Base-by-base conservation (phyloP, 2,888 invertebrate species). In the Monochamus alternatus region DNA sequence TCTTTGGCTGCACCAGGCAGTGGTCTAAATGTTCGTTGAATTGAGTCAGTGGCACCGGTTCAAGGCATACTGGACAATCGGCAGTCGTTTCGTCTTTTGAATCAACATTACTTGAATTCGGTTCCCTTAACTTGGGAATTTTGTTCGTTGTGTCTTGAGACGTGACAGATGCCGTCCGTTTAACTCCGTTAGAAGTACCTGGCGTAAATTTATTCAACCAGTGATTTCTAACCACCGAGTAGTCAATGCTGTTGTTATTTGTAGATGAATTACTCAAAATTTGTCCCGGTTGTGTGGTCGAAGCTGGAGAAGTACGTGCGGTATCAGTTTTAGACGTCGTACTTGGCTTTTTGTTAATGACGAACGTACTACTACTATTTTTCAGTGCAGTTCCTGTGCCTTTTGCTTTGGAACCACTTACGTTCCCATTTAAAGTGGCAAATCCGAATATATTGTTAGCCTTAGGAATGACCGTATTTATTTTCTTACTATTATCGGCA, bases 1-100 rank as follows among this genome's bases (percentile, higher is more conserved):
- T 67, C 32, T 76, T 65, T 44, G 55, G 22, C 14, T 63, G 59
- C 9, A 52, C 69, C 22, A 85, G 80, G 81, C 86, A 86, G 52
- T 71, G 74, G 74, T 86, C 85, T 58, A 89, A 77, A 82, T 90
- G 89, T 5, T 79, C 76, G 78, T 89, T 88, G 22, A 90, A 82
- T 66, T 82, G 75, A 4, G 74, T 74, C 30, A 84, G 65, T 5
- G 74, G 58, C 38, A 89, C 66, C 22, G 59, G 70, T 77, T 83
- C 83, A 32, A 81, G 79, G 80, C 91, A 91, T 65, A 88, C 85
- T 7, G 90, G 90, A 82, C 91, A 91, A 10, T 81, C 75, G 10
- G 68, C 77, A 32, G 31, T 55, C 38, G 64, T 14, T 65, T 69
- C 59, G 63, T 75, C 38, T 71, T 73, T 47, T 12, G 59, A 8